Base-by-base conservation (phyloP, 2,888 invertebrate species). In the Dryobota labecula region DNA sequence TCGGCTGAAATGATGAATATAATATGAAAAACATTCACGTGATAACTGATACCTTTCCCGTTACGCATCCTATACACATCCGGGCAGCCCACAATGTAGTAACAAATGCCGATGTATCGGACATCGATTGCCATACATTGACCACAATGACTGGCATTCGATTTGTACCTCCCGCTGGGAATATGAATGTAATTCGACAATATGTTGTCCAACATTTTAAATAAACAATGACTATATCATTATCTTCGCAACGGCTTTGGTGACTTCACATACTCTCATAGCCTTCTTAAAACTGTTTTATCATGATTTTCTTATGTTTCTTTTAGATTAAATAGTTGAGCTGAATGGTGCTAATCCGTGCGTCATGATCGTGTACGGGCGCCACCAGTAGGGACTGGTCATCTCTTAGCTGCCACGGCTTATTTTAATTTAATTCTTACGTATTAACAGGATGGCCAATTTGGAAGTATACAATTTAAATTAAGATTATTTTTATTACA, bases 61-160 rank as follows among this genome's bases (percentile, higher is more conserved):
- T 47, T 27, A 47, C 4, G 47, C 53, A 4, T 62, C 45, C 27
- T n/a, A 45, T 54, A 62, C 47, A 65, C 45, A 66, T 60, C 15
- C 38, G 15, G 36, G 8, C 49, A 38, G 13, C 9, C 67, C 64
- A 62, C 57, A 66, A 63, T 57, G 38, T 38, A 72, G 43, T 62
- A 77, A 72, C 78, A 73, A 82, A 77, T 62, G 33, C 62, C 45
- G 41, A 57, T 72, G 45, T 72, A 73, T 57, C 69, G 67, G 62
- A 73, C 78, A 60, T 73, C 69, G 70, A 72, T 82, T 60, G 67
- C 72, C 64, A 82, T 70, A 70, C 45, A 65, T 49, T 51, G 76
- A 75, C 79, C 82, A 69, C 80, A 80, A 72, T 76, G 76, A 71
- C 72, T 80, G 79, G 57, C 80, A 69, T 76, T 80, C 80, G 76